Conservation (phyloP, 1,140 invertebrate species). For the Drosophila orosa region DNA sequence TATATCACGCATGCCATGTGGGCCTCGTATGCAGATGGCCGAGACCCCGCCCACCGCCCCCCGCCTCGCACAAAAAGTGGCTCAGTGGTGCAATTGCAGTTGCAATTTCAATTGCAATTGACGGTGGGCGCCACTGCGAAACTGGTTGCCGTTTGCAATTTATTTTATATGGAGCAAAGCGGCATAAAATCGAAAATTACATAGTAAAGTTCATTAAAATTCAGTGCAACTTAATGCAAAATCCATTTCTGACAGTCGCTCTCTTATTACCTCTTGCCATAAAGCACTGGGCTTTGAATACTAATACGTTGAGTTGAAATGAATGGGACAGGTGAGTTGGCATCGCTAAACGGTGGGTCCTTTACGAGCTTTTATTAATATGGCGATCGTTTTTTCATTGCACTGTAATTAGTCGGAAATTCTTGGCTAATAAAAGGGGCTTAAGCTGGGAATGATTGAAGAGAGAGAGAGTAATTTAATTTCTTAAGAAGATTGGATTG, state of each 20-base stretch:
- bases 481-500: neutral
- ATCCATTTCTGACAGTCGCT: conserved; percentile 27
- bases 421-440: neutral
- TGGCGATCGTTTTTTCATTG: neutral
- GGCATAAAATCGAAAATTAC: conserved; percentile 53
- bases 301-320: neutral
- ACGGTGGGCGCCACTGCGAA: conserved; percentile 51
- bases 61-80: conserved; percentile 36
- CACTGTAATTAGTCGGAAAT: conserved; percentile 2
- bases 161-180: conserved; percentile 45
- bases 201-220: conserved; percentile 48
- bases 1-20: conserved; percentile 65
- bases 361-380: neutral
- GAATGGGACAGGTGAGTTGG: neutral
- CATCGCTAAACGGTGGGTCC: neutral
- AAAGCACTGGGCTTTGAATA: conserved; percentile 7
- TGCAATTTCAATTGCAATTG: conserved; percentile 27
- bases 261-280: conserved; percentile 11
- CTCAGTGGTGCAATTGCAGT: conserved; percentile 48
- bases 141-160: conserved; percentile 63
- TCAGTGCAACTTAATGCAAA: conserved; percentile 39
- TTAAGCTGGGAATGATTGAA: conserved; percentile 1
- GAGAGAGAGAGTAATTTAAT: too few relatives aligned
- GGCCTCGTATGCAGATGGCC: conserved; percentile 56
- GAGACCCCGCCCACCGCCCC: conserved; percentile 2